Base-by-base conservation (phyloP, 2,797 vertebrate genomes). In the Alcedo quadribrachys region DNA sequence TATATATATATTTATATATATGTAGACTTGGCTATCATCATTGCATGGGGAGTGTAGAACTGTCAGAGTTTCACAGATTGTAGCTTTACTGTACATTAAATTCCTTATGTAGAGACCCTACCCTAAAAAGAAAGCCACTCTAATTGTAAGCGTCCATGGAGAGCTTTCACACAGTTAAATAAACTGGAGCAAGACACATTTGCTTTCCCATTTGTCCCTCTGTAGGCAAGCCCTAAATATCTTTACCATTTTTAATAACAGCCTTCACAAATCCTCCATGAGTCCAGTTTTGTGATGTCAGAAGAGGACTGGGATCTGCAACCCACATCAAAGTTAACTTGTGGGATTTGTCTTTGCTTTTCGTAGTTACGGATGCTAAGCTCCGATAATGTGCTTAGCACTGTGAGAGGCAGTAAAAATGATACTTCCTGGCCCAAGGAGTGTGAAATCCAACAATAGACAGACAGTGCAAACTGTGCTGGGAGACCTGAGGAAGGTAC, bases 331-430 rank as follows among this genome's bases (percentile, higher is more conserved):
- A 91, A 95, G 83, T 91, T 77, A 90, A 58, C 45, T 88, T 71
- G n/a, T 68, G 68, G 73, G 80, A 84, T 90, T 95, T 90, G 62
- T 3, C 71, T 61, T 87, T 91, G 33, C 54, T 87, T 80, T 90
- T 77, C 65, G 8, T 55, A 80, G 54, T 90, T 87, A 87, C 3
- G 65, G 86, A 89, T 93, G 84, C 81, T 96, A 95, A 96, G 95
- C 91, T 94, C 70, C 7, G 5, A n/a, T 92, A 94, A 95, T 90
- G 66, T 95, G 88, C 91, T 94, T 94, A 95, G 62, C 4, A 3
- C 87, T 89, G 37, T 88, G 78, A 92, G 90, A 92, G 30, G 55
- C 81, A 69, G 88, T 33, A 87, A 42, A 91, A 94, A 71, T 88
- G 91, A 87, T 69, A 61, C 63, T 89, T 88, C 46, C 66, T 90